Base-by-base conservation (phyloP, 2,888 invertebrate genomes). In the Lithophane semibrunnea region DNA sequence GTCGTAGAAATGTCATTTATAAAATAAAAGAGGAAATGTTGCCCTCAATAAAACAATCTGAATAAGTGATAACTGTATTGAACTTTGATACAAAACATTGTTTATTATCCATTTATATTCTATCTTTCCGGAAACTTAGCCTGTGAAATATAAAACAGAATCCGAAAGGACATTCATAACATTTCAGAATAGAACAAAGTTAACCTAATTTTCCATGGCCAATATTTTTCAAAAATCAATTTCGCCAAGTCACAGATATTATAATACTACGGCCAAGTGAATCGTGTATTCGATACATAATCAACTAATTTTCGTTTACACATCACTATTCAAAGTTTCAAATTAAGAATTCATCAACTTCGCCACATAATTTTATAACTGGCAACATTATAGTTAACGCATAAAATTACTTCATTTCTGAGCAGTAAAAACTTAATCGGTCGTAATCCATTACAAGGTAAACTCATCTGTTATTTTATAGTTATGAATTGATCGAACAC, bases 341-440 rank as follows among this genome's bases (percentile, higher is more conserved):
- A 61, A 61, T 63, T 63, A 10, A 37, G 29, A 70, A 72, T 54
- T n/a, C n/a, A 49, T 60, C n/a, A 82, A 56, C 9, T 54, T 61
- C 12, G 37, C 70, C 18, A 54, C 49, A 24, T 8, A 56, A 52
- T 72, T 82, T 82, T 69, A 58, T 54, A 16, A 21, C 49, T 66
- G 24, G 64, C 65, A 78, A 73, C 83, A 78, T 74, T 71, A 75
- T 67, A 16, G 10, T 56, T 69, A 24, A 66, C 72, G 44, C 60
- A 56, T 73, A 61, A 75, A 75, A 77, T 73, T n/a, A 24, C 68
- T 64, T 75, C n/a, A 64, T 13, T 58, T 21, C 9, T 64, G 21
- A 37, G 47, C 68, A 47, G 44, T 77, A 82, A 85, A 82, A 86
- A 70, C 73, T 67, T 78, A 82, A 86, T 86, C 86, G 79, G 64